phyloP scores from a whole-genome alignment of 2,888 invertebrate genomes.

The Heteromyza rotundicornis region DNA sequence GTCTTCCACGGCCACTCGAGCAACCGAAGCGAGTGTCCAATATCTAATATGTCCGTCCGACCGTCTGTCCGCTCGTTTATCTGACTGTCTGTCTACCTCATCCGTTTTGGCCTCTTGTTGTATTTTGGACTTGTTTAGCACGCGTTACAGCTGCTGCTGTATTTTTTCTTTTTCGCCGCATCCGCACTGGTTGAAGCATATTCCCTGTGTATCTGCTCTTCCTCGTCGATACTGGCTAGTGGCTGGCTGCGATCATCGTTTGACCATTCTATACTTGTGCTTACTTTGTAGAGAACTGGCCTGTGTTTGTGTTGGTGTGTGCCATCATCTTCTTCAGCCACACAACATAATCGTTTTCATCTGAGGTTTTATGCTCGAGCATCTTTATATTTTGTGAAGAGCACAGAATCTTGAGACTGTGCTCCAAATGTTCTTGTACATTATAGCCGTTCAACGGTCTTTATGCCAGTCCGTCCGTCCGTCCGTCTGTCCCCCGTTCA shows the following conservation, averaged over 20 bases:
- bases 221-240: not conserved
- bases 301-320: not conserved
- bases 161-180: conserved; percentile 23
- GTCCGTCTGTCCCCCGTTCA: not conserved
- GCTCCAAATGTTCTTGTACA: not conserved
- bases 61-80: not conserved
- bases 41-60: not conserved
- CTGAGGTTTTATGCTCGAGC: not conserved
- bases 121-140: conserved; percentile 51
- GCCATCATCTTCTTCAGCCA: not conserved
- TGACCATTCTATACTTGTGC: no score
- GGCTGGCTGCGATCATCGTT: not conserved
- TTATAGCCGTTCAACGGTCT: not conserved
- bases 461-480: not conserved
- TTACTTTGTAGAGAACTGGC: no score
- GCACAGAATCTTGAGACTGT: not conserved
- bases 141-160: conserved; percentile 56
- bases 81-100: conserved; percentile 12
- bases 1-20: not conserved
- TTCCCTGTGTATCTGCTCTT: not conserved
- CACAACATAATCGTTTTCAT: conserved; percentile 2
- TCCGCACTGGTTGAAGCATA: not conserved
- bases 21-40: not conserved
- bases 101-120: not conserved
- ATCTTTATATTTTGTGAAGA: not conserved